These are phyloP conservation scores for Ceuthmochares aereus DNA, from an alignment of 2,113 vertebrate species.

Conservation along the genomic window DNA sequence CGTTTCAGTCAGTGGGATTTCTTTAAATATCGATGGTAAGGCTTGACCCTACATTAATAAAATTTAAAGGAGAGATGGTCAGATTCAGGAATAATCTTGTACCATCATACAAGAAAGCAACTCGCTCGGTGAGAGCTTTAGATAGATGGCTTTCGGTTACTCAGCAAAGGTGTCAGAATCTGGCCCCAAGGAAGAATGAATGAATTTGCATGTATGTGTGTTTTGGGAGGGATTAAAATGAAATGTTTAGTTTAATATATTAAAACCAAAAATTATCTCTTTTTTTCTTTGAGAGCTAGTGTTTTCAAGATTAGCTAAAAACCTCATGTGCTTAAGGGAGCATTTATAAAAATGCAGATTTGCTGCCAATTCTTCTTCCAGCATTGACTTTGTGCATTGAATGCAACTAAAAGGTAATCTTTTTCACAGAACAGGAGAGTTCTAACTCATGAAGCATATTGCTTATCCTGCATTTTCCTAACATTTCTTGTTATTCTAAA, in stretches of 20 bases:
- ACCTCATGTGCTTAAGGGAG: neutral
- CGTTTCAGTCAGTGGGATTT: neutral
- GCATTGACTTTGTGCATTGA: fast-evolving
- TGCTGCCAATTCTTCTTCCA: neutral
- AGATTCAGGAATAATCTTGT: neutral
- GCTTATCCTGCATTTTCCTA: neutral
- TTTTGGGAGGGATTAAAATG: neutral
- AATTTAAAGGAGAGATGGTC: neutral
- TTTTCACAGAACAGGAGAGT: neutral
- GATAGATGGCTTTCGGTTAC: neutral
- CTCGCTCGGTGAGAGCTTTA: neutral
- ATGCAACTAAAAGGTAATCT: neutral
- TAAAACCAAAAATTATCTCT: neutral
- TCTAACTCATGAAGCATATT: neutral
- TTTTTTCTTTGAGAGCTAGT: neutral
- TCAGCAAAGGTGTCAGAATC: neutral
- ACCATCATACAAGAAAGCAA: fast-evolving
- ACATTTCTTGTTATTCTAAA: neutral
- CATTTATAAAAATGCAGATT: neutral
- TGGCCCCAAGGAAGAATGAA: neutral
- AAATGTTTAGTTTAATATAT: neutral
- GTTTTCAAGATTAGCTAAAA: neutral
- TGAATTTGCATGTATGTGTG: neutral
- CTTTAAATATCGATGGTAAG: neutral
- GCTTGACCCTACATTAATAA: neutral